Base-by-base conservation (phyloP, 2,888 invertebrate genomes). In the Andrena minutula region DNA sequence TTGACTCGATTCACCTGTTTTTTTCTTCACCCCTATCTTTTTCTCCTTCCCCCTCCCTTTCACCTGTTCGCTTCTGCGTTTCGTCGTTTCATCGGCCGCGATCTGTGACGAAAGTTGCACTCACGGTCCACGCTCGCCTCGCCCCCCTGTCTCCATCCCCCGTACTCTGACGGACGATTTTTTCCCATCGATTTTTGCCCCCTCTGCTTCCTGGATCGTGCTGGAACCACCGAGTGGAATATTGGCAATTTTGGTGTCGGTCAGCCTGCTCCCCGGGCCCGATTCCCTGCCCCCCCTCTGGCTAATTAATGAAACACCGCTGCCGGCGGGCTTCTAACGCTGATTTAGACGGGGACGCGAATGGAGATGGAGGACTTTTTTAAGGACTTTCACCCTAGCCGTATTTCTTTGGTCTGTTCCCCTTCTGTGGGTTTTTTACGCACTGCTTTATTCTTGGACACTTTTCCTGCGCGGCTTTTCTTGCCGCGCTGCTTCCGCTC, bases 1-100 rank as follows among this genome's bases (percentile, higher is more conserved):
- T 86, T 82, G 76, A 89, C 88, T 89, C 87, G 85, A 89, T 85
- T 85, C 84, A 80, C 82, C 82, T 73, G 82, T 75, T 83, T 73
- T 47, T 53, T 53, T 60, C 49, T 74, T 47, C 26, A 47, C 26
- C 30, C 30, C 47, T 20, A 61, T 63, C 65, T 23, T 28, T 30
- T 72, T 56, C 60, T 69, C 51, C n/a, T 47, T 65, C 58, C 41
- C 47, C 10, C 78, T 28, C 28, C 26, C 47, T 68, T 65, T 69
- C 74, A 63, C 49, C 79, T 63, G 61, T 58, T 47, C 56, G 81
- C 56, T 68, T 58, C 70, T 64, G 56, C 75, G 68, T 86, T 76
- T 85, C 79, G 79, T 79, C 75, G 68, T 80, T 81, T 85, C 76
- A 69, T 79, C 79, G 69, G 35, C 63, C 30, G 35, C 51, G 74